Conservation (phyloP, 2,113 vertebrate genomes). For the Podilymbus podiceps region DNA sequence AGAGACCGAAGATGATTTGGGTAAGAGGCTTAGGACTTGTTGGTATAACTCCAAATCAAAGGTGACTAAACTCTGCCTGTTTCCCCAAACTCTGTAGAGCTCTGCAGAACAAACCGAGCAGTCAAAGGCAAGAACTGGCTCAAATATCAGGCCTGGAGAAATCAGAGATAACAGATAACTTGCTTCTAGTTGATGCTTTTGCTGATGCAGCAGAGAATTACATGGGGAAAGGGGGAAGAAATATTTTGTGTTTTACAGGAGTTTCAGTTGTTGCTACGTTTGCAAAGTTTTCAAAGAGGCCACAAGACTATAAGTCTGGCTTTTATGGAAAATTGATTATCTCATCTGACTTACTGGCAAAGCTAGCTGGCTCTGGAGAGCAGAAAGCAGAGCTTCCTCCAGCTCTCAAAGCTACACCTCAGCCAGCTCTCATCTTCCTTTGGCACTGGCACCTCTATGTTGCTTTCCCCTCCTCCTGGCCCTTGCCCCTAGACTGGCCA, state of each 20-base stretch:
- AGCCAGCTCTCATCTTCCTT: neutral
- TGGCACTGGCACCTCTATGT: neutral
- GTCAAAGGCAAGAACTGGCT: neutral
- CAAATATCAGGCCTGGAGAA: neutral
- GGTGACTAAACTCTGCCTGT: neutral
- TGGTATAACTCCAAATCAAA: neutral
- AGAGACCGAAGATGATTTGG: neutral
- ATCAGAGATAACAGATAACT: neutral
- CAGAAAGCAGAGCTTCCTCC: neutral
- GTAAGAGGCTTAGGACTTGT: neutral
- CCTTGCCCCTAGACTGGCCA: too few species aligned
- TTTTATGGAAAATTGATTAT: neutral
- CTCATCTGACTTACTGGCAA: neutral
- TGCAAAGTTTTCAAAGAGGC: neutral
- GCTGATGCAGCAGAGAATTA: neutral
- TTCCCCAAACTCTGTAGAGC: neutral
- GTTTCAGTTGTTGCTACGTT: neutral
- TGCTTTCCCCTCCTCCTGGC: neutral
- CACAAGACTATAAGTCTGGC: neutral
- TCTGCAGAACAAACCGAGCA: neutral
- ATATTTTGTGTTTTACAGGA: neutral
- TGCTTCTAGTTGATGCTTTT: neutral
- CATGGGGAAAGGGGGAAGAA: rapidly evolving
- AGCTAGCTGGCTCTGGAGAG: neutral
- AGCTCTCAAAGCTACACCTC: neutral